Conservation (phyloP, 2,888 invertebrate species). For the Drosophila suboccidentalis region DNA sequence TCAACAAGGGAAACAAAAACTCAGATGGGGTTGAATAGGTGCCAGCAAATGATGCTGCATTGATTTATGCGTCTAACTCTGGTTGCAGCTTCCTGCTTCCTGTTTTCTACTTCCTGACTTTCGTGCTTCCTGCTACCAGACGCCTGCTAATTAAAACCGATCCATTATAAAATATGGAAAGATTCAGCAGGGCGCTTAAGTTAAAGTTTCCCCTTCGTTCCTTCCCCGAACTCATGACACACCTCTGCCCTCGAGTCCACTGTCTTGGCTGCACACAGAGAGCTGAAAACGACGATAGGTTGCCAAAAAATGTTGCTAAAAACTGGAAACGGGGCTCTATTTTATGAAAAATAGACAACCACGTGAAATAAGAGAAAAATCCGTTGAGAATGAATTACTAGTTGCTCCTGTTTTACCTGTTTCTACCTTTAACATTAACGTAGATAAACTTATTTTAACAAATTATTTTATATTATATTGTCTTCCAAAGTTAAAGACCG, state of each 20-base stretch:
- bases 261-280: too few relatives aligned
- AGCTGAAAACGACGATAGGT: too few relatives aligned
- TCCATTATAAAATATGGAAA: constrained; percentile 47
- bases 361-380: too few relatives aligned
- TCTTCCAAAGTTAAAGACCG: too few relatives aligned
- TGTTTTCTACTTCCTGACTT: neutral
- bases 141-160: constrained; percentile 48
- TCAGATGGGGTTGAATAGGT: neutral
- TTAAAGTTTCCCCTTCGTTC: neutral
- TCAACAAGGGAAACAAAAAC: neutral
- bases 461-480: too few relatives aligned
- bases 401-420: too few relatives aligned
- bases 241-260: neutral
- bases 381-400: too few relatives aligned
- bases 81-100: constrained; percentile 31
- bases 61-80: constrained; percentile 41
- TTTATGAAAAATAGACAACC: too few relatives aligned
- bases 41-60: constrained; percentile 10
- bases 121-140: constrained; percentile 14
- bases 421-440: too few relatives aligned
- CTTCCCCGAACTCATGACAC: neutral
- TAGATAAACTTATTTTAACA: too few relatives aligned
- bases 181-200: constrained; percentile 26
- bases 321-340: too few relatives aligned
- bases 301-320: too few relatives aligned